Conservation (phyloP, 2,113 vertebrate species). For the Gavia stellata region DNA sequence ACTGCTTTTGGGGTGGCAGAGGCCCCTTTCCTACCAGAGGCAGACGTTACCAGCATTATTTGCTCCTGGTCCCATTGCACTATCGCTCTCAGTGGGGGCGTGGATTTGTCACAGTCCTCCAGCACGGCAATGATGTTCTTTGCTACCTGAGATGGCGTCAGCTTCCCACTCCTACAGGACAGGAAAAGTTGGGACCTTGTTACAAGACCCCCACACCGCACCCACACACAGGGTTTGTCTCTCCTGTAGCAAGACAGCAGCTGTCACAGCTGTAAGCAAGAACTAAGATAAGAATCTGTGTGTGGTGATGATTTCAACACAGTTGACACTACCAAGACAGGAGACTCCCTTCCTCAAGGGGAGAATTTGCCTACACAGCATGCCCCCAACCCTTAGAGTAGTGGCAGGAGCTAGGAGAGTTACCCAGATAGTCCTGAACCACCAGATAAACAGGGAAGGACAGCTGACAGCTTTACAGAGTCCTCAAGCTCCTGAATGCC, state of each 20-base stretch:
- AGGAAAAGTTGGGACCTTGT: background rate
- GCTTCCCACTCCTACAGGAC: constrained; percentile 51
- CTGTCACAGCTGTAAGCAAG: background rate
- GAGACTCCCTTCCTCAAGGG: background rate
- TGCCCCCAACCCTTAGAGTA: background rate
- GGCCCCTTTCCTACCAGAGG: background rate
- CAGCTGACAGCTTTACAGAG: background rate
- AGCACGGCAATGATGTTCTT: constrained; percentile 57
- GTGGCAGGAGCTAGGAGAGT: background rate
- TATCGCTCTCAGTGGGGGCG: constrained; percentile 30
- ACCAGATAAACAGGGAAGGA: background rate
- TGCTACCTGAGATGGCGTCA: constrained; percentile 55
- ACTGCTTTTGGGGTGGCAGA: background rate
- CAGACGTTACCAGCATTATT: constrained; percentile 59
- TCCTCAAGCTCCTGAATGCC: background rate
- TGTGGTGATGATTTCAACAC: background rate
- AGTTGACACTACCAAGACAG: background rate
- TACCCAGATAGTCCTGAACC: background rate
- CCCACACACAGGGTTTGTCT: background rate
- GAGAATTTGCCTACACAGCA: background rate
- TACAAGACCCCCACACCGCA: background rate
- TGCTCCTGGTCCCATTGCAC: constrained; percentile 58
- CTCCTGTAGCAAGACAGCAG: background rate
- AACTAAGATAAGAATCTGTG: background rate
- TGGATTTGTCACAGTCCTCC: constrained; percentile 52